Conservation (phyloP, 2,113 vertebrate species). For the Craseonycteris thonglongyai region DNA sequence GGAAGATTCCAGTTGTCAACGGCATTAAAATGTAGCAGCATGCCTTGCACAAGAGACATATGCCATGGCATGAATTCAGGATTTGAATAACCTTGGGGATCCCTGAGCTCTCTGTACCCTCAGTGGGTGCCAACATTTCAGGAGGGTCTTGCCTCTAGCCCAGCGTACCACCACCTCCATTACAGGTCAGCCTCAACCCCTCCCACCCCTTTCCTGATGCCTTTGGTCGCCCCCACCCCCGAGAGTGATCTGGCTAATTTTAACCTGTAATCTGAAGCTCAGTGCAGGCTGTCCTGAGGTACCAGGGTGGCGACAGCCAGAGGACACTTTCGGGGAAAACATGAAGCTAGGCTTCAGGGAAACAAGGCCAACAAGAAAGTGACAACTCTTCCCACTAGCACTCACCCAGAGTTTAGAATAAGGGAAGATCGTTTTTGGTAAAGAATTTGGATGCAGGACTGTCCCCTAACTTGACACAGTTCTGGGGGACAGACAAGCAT, state of each 20-base stretch:
- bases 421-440: not conserved
- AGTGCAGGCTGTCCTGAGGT: not conserved
- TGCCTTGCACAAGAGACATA: not conserved
- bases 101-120: not conserved
- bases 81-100: not conserved
- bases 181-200: not conserved
- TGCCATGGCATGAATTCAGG: not conserved
- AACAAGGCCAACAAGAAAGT: not conserved
- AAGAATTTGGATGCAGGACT: not conserved
- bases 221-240: not conserved
- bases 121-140: not conserved
- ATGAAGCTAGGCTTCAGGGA: not conserved
- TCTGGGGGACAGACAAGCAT: not conserved
- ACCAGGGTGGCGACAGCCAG: not conserved
- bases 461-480: not conserved
- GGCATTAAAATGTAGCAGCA: not conserved
- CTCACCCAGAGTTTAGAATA: not conserved
- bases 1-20: conserved; percentile 22
- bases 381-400: not conserved
- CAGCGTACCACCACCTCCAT: not conserved
- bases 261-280: conserved; percentile 18
- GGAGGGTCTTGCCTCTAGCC: not conserved
- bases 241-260: not conserved
- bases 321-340: not conserved
- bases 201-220: not conserved